Base-by-base conservation (phyloP, 2,888 invertebrate genomes). In the Clitarchus hookeri region DNA sequence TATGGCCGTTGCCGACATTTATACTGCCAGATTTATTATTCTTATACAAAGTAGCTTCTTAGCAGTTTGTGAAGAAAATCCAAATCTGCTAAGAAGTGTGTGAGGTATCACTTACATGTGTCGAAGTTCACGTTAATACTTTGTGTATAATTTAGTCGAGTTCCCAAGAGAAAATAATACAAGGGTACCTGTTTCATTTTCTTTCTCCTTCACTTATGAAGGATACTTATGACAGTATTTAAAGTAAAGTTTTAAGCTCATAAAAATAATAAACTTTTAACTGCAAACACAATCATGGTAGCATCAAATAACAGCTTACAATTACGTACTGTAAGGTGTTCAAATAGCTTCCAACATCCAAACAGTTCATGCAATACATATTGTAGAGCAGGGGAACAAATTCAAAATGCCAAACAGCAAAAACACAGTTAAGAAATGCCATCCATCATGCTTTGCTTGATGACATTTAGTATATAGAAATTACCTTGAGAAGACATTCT, bases 401-500 rank as follows among this genome's bases (percentile, higher is more conserved):
- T 65, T 65, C 11, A 23, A 65, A 65, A 65, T 65, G 65, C 65
- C 65, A 65, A n/a, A 65, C 23, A 65, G 65, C 8, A 65, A n/a
- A 65, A 65, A 65, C 65, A 65, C 65, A 65, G 0, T 48, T 48
- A 48, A n/a, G n/a, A 65, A 65, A 65, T 86, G 25, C 84, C 36
- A 86, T 84, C 53, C 85, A 79, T 85, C 84, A 82, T 44, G 84
- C 84, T 48, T 48, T 36, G n/a, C 48, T n/a, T 84, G 25, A 53
- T 25, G 25, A 84, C 19, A 53, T 84, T n/a, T 8, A 65, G 16
- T 19, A n/a, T 65, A 65, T 65, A 65, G n/a, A 65, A 65, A 90
- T 96, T 96, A 97, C 97, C 97, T 96, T 97, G 97, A 90, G 97
- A 97, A 90, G 97, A 97, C 91, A 97, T 97, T 94, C 97, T 94